Percentiles rank a stretch among this genome's conserved stretches.
Conservation (phyloP, 2,888 invertebrate genomes). For the Pseudanteris insignis region DNA sequence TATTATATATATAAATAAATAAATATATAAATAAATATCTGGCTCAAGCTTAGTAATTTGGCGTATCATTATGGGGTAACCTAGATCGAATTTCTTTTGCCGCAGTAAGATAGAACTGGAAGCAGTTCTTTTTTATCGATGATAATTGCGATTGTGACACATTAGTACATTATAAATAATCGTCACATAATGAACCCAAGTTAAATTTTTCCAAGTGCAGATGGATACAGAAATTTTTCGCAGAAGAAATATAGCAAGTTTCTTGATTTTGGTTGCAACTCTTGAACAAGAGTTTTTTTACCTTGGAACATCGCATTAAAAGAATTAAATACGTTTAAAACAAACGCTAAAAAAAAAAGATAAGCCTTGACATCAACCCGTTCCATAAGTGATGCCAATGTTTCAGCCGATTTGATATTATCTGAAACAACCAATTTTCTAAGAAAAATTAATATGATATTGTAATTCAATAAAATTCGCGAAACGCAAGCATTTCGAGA, state of each 20-base stretch:
- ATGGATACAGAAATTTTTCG: neutral
- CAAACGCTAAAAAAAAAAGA: neutral
- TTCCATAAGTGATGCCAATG: neutral
- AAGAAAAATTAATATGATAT: neutral
- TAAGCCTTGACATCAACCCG: neutral
- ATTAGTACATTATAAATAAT: too few relatives aligned
- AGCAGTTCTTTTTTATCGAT: too few relatives aligned
- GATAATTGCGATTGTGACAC: too few relatives aligned
- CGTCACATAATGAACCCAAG: too few relatives aligned
- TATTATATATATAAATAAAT: too few relatives aligned
- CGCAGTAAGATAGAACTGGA: slow-evolving; percentile 8
- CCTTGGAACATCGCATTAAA: slow-evolving; percentile 1
- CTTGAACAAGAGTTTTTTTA: neutral
- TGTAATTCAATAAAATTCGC: neutral
- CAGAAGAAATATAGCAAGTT: neutral
- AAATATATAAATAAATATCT: too few relatives aligned
- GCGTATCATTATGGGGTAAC: too few relatives aligned
- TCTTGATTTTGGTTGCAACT: neutral
- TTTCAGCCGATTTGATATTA: neutral
- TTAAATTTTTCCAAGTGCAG: too few relatives aligned
- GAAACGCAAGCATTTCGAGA: neutral
- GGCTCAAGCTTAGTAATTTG: too few relatives aligned
- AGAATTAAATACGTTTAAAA: neutral
- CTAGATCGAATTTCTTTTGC: slow-evolving; percentile 5
- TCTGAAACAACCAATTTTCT: neutral